These are phyloP conservation scores for Empidonax traillii DNA, from an alignment of 2,113 vertebrate genomes.

Conservation along the genomic window DNA sequence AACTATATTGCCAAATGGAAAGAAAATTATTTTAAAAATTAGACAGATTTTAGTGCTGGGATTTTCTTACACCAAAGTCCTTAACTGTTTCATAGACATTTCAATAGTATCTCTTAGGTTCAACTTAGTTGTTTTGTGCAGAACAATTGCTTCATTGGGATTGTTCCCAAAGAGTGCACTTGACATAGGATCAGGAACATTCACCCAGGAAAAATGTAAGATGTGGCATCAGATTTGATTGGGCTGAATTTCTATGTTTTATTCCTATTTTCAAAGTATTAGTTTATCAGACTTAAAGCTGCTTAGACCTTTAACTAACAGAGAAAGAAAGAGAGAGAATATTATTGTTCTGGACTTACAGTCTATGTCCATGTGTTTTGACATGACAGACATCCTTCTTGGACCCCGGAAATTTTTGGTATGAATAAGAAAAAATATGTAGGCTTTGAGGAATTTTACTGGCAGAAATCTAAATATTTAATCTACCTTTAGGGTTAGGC, in stretches of 20 bases:
- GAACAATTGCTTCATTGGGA: background rate
- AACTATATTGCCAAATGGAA: background rate
- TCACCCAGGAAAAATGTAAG: background rate
- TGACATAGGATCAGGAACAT: background rate
- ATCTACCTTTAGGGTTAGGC: background rate
- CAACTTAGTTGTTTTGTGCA: background rate
- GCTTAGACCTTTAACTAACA: background rate
- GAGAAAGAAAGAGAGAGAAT: background rate
- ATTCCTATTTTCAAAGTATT: background rate
- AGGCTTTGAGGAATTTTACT: background rate
- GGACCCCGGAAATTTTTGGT: background rate
- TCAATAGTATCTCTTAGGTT: background rate
- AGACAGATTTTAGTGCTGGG: background rate
- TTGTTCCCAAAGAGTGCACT: background rate
- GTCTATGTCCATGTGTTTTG: background rate
- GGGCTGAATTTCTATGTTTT: background rate
- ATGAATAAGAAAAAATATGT: background rate
- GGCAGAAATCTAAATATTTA: background rate
- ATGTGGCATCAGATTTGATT: background rate
- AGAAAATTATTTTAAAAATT: background rate
- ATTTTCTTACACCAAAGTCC: background rate
- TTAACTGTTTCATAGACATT: background rate
- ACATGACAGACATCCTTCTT: background rate
- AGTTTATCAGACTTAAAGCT: background rate
- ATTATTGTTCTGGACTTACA: background rate